Percentiles rank a stretch among this genome's conserved stretches.
Conservation (phyloP, 2,797 vertebrate genomes). For the Danio albolineatus region DNA sequence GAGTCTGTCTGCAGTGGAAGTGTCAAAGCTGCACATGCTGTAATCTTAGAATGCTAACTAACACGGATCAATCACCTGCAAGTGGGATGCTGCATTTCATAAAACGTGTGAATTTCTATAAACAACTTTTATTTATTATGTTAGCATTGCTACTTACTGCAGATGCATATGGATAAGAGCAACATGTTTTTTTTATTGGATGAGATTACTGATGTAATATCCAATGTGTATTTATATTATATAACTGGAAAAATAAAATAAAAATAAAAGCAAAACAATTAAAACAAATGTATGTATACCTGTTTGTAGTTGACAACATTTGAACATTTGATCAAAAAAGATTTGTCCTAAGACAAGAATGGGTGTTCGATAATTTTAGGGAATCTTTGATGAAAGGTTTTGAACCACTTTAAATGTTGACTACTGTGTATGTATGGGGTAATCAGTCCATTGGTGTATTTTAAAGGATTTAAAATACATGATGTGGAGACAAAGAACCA, state of each 20-base stretch:
- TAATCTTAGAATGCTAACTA: not conserved
- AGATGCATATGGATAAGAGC: not conserved
- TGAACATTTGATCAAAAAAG: no score
- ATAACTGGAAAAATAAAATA: not conserved
- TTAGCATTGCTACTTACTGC: not conserved
- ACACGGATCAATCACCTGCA: not conserved
- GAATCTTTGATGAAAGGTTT: no score
- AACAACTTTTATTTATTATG: not conserved
- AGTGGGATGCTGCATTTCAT: not conserved
- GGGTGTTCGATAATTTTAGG: no score
- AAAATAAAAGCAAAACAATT: not conserved
- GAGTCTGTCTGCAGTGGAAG: not conserved
- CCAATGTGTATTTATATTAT: not conserved
- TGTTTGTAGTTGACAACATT: no score
- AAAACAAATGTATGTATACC: not conserved
- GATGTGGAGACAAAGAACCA: no score
- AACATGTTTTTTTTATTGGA: not conserved
- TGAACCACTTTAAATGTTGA: no score
- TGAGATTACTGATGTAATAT: not conserved
- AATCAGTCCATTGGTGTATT: no score
- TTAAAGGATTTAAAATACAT: no score
- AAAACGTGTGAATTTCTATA: not conserved
- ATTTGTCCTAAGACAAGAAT: no score
- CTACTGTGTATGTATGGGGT: no score
- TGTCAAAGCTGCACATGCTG: not conserved